A percentile compares a stretch with the other conserved stretches of the same genome.
These are phyloP conservation scores for Sipha flava DNA, from an alignment of 1,140 invertebrate species.

Conservation along the genomic window DNA sequence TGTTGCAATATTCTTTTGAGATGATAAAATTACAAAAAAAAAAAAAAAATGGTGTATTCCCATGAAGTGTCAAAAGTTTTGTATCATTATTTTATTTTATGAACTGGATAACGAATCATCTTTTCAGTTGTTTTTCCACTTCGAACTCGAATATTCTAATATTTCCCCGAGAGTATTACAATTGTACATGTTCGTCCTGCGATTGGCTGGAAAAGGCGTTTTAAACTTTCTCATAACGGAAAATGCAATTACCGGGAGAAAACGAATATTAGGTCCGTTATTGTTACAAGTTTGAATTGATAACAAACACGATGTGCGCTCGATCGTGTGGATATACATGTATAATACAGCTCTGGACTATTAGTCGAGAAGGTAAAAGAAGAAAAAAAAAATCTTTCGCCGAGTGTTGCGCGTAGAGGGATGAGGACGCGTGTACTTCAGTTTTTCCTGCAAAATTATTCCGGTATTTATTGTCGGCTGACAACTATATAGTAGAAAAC, in stretches of 20 bases:
- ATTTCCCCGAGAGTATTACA: background rate
- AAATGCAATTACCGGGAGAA: background rate
- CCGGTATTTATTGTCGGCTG: too few species aligned
- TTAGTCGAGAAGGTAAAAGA: too few species aligned
- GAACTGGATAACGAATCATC: constrained; percentile 12
- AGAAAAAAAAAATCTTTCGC: too few species aligned
- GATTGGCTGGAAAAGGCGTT: background rate
- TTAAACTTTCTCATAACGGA: background rate
- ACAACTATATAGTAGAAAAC: too few species aligned
- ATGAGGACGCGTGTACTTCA: too few species aligned
- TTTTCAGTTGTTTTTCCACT: constrained; percentile 6
- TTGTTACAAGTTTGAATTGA: background rate
- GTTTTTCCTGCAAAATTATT: too few species aligned
- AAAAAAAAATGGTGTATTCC: background rate
- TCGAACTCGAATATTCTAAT: background rate
- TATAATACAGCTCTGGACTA: too few species aligned
- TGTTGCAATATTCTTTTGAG: background rate
- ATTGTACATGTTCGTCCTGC: background rate
- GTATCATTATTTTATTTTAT: constrained; percentile 18
- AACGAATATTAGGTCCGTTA: background rate
- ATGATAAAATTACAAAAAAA: constrained; percentile 3
- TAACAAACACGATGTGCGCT: too few species aligned
- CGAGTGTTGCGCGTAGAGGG: too few species aligned
- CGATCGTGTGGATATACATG: too few species aligned
- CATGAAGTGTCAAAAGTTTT: constrained; percentile 16